Base-by-base conservation (phyloP, 2,888 invertebrate species). In the Scaptodrosophila latifasciaeformis region DNA sequence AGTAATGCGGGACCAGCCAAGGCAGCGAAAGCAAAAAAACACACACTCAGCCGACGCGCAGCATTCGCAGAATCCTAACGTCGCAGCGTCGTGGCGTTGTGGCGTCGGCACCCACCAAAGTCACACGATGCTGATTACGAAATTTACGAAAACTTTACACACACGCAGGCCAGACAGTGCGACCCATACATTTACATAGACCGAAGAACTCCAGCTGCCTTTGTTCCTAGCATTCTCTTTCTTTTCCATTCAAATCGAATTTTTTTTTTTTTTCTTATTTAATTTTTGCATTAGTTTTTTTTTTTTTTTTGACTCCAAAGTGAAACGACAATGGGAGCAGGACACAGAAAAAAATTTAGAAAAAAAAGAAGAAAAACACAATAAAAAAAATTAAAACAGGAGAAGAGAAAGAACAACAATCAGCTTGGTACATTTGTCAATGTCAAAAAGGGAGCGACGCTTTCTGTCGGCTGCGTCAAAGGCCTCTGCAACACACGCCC, bases 121-220 rank as follows among this genome's bases (percentile, higher is more conserved):
- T 15, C 24, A 15, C 27, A 62, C 50, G 63, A 62, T 56, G 67
- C 57, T 74, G 65, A 62, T 78, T 75, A 68, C 76, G 76, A 65
- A 68, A 63, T 69, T 69, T 67, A 67, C 13, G 62, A 63, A 58
- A 59, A 52, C 50, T 49, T 59, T 43, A 31, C 30, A 30, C 46
- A 31, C 19, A 30, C 37, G 9, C 37, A 37, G n/a, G n/a, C n/a
- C 37, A 35, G 13, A 35, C 35, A 24, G 4, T 3, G n/a, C 13
- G 10, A 9, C 46, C 34, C 18, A 12, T 39, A 47, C 44, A 27
- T 48, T 44, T 44, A 37, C 24, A 24, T 24, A 24, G 24, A 24
- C 24, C 4, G 24, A 3, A 24, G 24, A 7, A 24, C 24, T 5
- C 7, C 24, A 3, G 4, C 24, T 24, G 4, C 7, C 24, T 3